Evolutionary conservation across 23 tunicate species (phyloP), one percentile per base, ranked within the genome.

Genomic region (Botrylloides violaceus): DNA sequence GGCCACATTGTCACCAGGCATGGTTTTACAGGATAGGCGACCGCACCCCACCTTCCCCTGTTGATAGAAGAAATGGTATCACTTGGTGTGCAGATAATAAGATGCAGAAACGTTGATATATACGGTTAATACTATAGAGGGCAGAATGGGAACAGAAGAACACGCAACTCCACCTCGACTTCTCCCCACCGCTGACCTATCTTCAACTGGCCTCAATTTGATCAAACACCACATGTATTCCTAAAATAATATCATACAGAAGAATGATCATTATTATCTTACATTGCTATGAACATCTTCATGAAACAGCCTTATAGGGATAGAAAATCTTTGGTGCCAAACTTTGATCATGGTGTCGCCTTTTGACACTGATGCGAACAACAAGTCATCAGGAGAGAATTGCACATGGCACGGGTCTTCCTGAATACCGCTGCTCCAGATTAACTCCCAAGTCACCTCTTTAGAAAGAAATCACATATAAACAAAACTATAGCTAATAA

Each of bases 281-380:
- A n/a, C n/a, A n/a, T n/a, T n/a, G n/a, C n/a, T n/a, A n/a, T n/a
- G n/a, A n/a, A n/a, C n/a, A n/a, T 43, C 53, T 19, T 31, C 70
- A 3, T 9, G 32, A 34, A 63, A 63, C 57, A 37, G n/a, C 12
- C 37, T 28, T n/a, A 28, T 18, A 32, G 74, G 74, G 56, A 68
- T 19, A 32, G 74, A 27, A 28, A 12, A 48, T 18, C 66, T 61
- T 57, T 59, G 56, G 28, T 81, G 81, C 97, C 97, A 90, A 21
- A 90, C 90, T 76, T 83, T 90, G 29, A 90, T 90, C 89, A 83
- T 83, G 70, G 77, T 72, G 21, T 90, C 97, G 20, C 83, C 86
- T 4, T 24, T 12, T 1, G 90, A 36, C 1, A 90, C 55, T 22
- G 97, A 90, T 28, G 90, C 97, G 59, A 90, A 90, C 59, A 90